These are phyloP conservation scores for Rhagonycha fulva DNA, from an alignment of 2,888 invertebrate species.

Conservation along the genomic window DNA sequence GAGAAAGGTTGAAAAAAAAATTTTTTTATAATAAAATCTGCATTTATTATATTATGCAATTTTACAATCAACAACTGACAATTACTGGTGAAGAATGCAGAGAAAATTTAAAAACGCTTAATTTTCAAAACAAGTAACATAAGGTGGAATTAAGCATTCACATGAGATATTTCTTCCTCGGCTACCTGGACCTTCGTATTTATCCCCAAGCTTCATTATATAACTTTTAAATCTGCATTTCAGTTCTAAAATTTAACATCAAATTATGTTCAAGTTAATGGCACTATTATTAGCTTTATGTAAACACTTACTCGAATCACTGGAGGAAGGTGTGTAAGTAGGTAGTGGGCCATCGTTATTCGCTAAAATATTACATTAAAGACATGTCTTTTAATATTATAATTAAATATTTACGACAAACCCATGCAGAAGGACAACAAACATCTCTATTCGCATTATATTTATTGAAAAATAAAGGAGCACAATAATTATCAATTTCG, in stretches of 20 bases:
- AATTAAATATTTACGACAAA: slow-evolving; percentile 8
- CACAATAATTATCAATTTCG: neutral
- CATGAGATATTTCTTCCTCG: neutral
- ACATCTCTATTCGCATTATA: neutral
- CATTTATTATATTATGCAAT: no score
- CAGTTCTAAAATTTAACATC: neutral
- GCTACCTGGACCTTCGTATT: neutral
- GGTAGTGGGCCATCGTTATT: neutral
- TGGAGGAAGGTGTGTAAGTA: neutral
- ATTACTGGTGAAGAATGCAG: no score
- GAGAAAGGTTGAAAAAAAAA: no score
- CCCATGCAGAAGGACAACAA: slow-evolving; percentile 4
- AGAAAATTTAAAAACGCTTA: neutral
- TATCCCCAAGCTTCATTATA: neutral
- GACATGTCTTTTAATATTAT: neutral
- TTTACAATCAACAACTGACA: no score
- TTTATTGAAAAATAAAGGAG: slow-evolving; percentile 1
- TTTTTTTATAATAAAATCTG: no score
- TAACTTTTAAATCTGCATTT: neutral
- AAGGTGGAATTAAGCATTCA: slow-evolving; percentile 6
- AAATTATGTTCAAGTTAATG: neutral
- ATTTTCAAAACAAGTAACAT: slow-evolving; percentile 6
- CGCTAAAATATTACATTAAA: neutral
- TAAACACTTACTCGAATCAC: neutral
- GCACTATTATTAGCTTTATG: no score